phyloP scores from a whole-genome alignment of 2,797 vertebrate genomes.

The Ibycter americanus region DNA sequence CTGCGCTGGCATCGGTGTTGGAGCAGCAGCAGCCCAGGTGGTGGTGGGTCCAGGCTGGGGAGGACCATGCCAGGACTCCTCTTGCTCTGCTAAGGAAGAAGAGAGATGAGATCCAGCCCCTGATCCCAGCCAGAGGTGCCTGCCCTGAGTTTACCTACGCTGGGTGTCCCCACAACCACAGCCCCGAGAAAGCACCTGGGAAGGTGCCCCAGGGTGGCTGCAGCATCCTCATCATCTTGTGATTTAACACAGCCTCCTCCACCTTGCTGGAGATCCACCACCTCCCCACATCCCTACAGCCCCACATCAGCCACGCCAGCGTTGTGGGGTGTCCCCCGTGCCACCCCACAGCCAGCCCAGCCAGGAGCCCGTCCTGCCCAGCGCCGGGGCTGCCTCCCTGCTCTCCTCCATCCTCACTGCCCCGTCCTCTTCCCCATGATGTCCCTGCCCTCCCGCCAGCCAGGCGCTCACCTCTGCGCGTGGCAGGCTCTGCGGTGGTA shows the following conservation, averaged over 20 bases:
- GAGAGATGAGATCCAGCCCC: neutral
- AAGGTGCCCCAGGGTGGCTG: neutral
- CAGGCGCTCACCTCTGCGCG: conserved; percentile 6
- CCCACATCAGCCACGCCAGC: neutral
- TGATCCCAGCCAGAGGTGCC: neutral
- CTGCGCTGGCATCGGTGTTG: conserved; percentile 55
- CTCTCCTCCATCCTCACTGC: neutral
- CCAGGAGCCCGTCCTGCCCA: neutral
- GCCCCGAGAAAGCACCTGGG: neutral
- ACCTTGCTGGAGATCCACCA: neutral
- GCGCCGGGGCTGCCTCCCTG: neutral
- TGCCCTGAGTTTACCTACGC: neutral
- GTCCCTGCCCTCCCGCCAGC: neutral
- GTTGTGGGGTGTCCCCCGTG: fast-evolving
- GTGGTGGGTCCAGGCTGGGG: conserved; percentile 57
- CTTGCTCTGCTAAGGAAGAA: conserved; percentile 47
- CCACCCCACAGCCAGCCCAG: neutral
- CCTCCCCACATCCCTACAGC: neutral
- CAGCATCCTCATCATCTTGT: neutral
- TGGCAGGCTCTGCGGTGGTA: conserved; percentile 2
- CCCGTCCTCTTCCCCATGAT: neutral
- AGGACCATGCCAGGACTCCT: conserved; percentile 65
- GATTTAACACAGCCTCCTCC: neutral
- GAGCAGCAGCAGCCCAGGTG: conserved; percentile 50
- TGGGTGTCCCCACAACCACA: neutral